These are phyloP conservation scores for Albula glossodonta DNA, from an alignment of 2,113 vertebrate genomes.

Conservation along the genomic window DNA sequence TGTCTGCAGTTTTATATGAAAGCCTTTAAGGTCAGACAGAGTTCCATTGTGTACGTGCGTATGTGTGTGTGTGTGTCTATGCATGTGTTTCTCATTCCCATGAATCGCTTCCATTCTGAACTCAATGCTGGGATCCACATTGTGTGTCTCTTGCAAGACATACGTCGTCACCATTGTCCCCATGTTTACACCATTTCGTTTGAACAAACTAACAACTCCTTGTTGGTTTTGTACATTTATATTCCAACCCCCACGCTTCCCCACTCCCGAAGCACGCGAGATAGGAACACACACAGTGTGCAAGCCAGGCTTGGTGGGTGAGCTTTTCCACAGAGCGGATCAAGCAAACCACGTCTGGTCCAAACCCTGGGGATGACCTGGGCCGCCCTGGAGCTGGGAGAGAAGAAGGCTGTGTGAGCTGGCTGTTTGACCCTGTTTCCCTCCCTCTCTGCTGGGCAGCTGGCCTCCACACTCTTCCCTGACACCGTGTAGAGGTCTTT, in stretches of 20 bases:
- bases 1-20: neutral
- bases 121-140: neutral
- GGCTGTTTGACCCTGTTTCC: too few species aligned
- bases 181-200: slow-evolving; percentile 15
- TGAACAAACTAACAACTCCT: slow-evolving; percentile 14
- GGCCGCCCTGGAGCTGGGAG: too few species aligned
- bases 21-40: neutral
- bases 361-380: too few species aligned
- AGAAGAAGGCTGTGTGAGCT: too few species aligned
- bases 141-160: neutral
- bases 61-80: neutral
- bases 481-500: neutral
- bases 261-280: too few species aligned
- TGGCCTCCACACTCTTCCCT: slow-evolving; percentile 8
- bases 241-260: neutral
- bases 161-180: slow-evolving; percentile 6
- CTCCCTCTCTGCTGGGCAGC: neutral
- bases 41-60: neutral
- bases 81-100: neutral
- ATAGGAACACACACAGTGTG: too few species aligned
- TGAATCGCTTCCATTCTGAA: neutral
- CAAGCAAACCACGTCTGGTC: too few species aligned
- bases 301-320: too few species aligned
- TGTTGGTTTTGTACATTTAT: slow-evolving; percentile 20
- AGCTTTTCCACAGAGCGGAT: too few species aligned